Base-by-base conservation (phyloP, 2,113 vertebrate genomes). In the Cinclus cinclus region DNA sequence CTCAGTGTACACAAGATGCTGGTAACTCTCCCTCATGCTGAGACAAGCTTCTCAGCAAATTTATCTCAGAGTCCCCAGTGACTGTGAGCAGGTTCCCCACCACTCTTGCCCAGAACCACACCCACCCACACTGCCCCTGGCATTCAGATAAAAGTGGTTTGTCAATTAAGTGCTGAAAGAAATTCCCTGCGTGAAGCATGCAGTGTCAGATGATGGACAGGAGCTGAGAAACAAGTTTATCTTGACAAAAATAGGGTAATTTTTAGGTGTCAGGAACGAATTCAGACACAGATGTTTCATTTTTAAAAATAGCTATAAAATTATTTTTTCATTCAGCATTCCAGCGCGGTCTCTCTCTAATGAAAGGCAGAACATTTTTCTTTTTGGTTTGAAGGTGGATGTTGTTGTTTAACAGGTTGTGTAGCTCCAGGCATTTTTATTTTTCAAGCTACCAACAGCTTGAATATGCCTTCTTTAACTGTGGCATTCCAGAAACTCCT, bases 151-250 rank as follows among this genome's bases (percentile, higher is more conserved):
- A 80, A 96, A 96, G 84, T 58, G 83, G 47, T 90, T 89, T 93
- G 95, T 96, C 93, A 95, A 88, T 94, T 94, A 90, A 95, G 71
- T 1, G 1, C 78, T 94, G 70, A 95, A 91, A 77, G 50, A 91
- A 97, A 94, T 75, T 84, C 73, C 86, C 88, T 94, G 65, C 92
- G 96, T 87, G 63, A 64, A 91, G 77, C 37, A 22, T 11, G 35
- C 4, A 35, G 53, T n/a, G 31, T 81, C 76, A 73, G 79, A 41
- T 87, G 60, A 91, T 6, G 52, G 58, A 90, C 80, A 70, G 68
- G 30, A 90, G 79, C 83, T 55, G 28, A 94, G 65, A 73, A 91
- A 80, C 42, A n/a, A 83, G 62, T n/a, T 94, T 90, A 47, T 68
- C 69, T 65, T 89, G 20, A 49, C 44, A 82, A 86, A 93, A 92